These are phyloP conservation scores for Bruchidius siliquastri DNA, from an alignment of 2,888 invertebrate species.

Conservation along the genomic window DNA sequence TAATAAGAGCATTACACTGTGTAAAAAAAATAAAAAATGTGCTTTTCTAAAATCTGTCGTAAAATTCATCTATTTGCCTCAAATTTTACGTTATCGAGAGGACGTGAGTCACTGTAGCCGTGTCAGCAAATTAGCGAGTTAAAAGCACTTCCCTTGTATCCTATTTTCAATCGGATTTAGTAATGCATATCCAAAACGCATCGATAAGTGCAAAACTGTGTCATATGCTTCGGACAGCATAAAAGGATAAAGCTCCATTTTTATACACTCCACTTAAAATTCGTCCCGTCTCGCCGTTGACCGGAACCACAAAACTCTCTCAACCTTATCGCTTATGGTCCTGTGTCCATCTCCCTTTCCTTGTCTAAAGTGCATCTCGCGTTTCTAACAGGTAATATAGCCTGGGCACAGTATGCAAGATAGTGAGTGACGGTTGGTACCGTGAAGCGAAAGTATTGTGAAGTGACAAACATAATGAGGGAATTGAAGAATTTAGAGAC, in stretches of 20 bases:
- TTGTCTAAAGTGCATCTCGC: neutral
- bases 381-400: neutral
- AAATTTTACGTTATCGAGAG: neutral
- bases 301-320: neutral
- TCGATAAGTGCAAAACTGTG: neutral
- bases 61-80: neutral
- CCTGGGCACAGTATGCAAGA: neutral
- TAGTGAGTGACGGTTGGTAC: too few species aligned
- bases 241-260: neutral
- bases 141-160: neutral
- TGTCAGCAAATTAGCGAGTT: neutral
- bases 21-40: too few species aligned
- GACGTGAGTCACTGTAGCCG: neutral
- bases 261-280: neutral
- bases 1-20: too few species aligned
- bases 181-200: neutral
- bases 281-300: neutral
- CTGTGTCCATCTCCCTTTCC: neutral
- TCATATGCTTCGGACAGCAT: neutral
- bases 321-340: neutral
- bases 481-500: too few species aligned
- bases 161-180: neutral
- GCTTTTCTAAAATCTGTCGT: too few species aligned
- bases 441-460: too few species aligned
- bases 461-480: too few species aligned